Evolutionary conservation across 53 echinoderm and acorn worm genomes (phyloP).

Genomic region (Apostichopus leukothele): DNA sequence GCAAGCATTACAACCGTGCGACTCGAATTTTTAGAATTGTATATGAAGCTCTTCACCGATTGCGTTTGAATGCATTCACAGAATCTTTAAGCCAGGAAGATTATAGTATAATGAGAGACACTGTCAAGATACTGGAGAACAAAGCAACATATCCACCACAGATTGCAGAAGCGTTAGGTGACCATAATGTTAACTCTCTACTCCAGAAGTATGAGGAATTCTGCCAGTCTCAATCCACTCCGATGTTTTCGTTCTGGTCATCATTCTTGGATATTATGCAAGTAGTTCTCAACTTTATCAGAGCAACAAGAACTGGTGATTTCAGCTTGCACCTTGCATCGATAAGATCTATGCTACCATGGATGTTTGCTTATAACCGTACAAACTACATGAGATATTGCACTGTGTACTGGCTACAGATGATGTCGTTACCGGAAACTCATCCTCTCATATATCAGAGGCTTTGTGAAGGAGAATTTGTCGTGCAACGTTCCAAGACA

Average conservation of each 20-base stretch:
- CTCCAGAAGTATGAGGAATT: background rate
- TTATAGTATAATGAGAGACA: too few relatives aligned
- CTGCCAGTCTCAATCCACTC: background rate
- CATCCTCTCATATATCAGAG: background rate
- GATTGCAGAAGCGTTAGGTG: background rate
- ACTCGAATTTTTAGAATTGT: slow-evolving; percentile 49
- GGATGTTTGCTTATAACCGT: slow-evolving; percentile 64
- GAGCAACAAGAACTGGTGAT: slow-evolving; percentile 54
- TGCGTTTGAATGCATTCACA: slow-evolving; percentile 53
- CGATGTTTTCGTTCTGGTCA: slow-evolving; percentile 55
- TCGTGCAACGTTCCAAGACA: background rate
- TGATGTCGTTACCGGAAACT: slow-evolving; percentile 29
- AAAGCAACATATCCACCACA: background rate
- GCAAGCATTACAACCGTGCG: too few relatives aligned
- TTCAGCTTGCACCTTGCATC: slow-evolving; percentile 63
- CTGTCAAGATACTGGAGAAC: background rate
- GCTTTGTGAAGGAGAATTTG: slow-evolving; percentile 16
- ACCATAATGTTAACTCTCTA: background rate
- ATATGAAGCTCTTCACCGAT: slow-evolving; percentile 50
- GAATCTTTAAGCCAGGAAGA: background rate
- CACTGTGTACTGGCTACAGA: slow-evolving; percentile 63
- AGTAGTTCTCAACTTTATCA: slow-evolving; percentile 43
- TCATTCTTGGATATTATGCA: slow-evolving; percentile 60
- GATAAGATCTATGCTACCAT: slow-evolving; percentile 54
- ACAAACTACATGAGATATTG: slow-evolving; percentile 68